These are phyloP conservation scores for Entomobrya multifasciata DNA, from an alignment of 2,888 invertebrate genomes.

Conservation along the genomic window DNA sequence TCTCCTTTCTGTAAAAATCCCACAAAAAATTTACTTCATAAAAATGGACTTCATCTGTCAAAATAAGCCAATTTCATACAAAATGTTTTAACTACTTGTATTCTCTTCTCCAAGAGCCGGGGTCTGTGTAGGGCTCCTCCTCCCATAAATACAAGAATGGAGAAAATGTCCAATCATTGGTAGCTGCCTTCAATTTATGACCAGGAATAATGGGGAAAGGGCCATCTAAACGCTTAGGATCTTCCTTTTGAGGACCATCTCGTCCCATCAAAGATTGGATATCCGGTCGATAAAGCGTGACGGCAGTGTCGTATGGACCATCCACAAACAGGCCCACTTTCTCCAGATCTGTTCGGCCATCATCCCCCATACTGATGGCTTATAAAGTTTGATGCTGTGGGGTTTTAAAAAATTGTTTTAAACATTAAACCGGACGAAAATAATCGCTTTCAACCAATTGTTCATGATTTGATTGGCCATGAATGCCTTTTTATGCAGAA, in stretches of 20 bases:
- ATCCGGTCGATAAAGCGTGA: slow-evolving; percentile 75
- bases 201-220: slow-evolving; percentile 74
- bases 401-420: background rate
- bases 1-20: slow-evolving; percentile 35
- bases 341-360: slow-evolving; percentile 77
- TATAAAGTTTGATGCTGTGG: background rate
- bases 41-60: no score
- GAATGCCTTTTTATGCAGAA: background rate
- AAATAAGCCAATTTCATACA: background rate
- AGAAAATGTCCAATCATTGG: slow-evolving; percentile 78
- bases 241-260: slow-evolving; percentile 71
- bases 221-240: slow-evolving; percentile 74
- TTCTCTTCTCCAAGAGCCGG: slow-evolving; percentile 71
- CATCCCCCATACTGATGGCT: slow-evolving; percentile 55
- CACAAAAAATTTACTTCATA: no score
- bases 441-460: no score
- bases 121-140: slow-evolving; percentile 76
- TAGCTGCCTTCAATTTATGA: slow-evolving; percentile 77
- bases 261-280: slow-evolving; percentile 79
- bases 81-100: slow-evolving; percentile 61
- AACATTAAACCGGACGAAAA: no score
- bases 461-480: no score
- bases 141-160: slow-evolving; percentile 77
- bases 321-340: slow-evolving; percentile 76
- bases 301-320: slow-evolving; percentile 78